Evolutionary conservation across 2,113 vertebrate genomes (phyloP).

Genomic region (Colossoma macropomum): DNA sequence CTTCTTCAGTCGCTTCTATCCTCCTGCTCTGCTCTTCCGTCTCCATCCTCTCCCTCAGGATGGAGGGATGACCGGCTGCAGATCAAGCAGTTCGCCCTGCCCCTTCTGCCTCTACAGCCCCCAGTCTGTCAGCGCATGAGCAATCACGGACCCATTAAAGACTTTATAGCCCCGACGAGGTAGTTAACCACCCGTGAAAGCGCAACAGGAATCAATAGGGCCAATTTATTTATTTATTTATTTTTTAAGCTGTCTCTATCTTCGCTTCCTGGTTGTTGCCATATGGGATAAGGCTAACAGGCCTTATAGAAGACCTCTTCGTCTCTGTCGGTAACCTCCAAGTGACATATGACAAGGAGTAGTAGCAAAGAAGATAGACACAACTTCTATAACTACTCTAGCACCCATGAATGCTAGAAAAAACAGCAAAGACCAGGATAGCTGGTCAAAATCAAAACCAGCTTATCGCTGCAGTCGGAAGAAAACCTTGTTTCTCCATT

Average conservation of each 20-base stretch:
- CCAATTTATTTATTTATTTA: conserved; percentile 41
- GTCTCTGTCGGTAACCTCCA: not conserved
- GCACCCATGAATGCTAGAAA: not conserved
- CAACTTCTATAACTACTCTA: not conserved
- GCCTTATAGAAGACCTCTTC: not conserved
- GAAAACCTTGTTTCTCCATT: no score
- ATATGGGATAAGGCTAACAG: not conserved
- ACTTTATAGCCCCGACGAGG: conserved; percentile 54
- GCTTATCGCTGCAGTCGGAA: no score
- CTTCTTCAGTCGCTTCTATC: conserved; percentile 41
- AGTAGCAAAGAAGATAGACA: not conserved
- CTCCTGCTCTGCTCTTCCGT: conserved; percentile 36
- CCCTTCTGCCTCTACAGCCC: conserved; percentile 36
- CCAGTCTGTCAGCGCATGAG: conserved; percentile 44
- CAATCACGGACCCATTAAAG: conserved; percentile 54
- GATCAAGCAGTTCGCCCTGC: conserved; percentile 12
- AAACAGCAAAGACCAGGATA: not conserved
- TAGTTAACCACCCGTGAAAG: conserved; percentile 58
- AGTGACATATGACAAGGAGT: not conserved
- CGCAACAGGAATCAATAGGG: conserved; percentile 47
- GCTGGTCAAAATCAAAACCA: no score
- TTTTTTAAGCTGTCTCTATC: conserved; percentile 43
- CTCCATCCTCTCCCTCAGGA: conserved; percentile 15
- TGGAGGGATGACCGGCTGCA: conserved; percentile 20
- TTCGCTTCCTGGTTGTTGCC: not conserved